Base-by-base conservation (phyloP, 2,113 vertebrate genomes). In the Heptranchias perlo region DNA sequence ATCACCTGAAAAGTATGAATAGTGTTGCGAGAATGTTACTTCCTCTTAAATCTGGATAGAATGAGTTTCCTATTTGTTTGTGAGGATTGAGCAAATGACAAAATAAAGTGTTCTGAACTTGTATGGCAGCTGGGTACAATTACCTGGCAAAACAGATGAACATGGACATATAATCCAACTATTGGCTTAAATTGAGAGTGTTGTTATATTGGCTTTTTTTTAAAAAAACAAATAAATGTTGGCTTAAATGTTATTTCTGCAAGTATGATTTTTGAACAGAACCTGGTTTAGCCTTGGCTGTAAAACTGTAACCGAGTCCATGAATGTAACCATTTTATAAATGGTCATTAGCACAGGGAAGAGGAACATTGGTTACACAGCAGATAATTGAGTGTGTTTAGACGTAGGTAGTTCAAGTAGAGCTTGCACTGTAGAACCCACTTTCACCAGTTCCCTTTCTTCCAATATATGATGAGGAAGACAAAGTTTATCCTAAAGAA, bases 381-480 rank as follows among this genome's bases (percentile, higher is more conserved):
- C 98, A 13, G 98, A 98, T 96, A 99, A 98, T 93, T 98, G 99
- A 11, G 98, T 98, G 35, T 98, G 97, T 97, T 98, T 99, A 76
- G 97, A 97, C 0, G 98, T 67, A 28, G 99, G 98, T 96, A 99
- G 97, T 93, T 99, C 99, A 96, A 99, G 98, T 96, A 99, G 98
- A 93, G 99, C 99, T 97, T 99, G 99, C 96, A 99, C 98, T 0
- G 99, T 99, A 96, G 98, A 97, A 13, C 99, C 98, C 96, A 99
- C 99, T 97, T 98, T 99, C 96, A 99, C 99, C 96, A 99, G 97
- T 35, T 99, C 99, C 86, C 99, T 98, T 97, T 99, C 99, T 97
- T 99, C 99, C 96, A 99, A 97, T 97, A 99, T 99, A 97, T 99
- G 99, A 97, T 99, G 99, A 93, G 99, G 99, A 97, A 99, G 97